These are phyloP conservation scores for Ailurus styani DNA, from an alignment of 2,113 vertebrate species.

Conservation along the genomic window DNA sequence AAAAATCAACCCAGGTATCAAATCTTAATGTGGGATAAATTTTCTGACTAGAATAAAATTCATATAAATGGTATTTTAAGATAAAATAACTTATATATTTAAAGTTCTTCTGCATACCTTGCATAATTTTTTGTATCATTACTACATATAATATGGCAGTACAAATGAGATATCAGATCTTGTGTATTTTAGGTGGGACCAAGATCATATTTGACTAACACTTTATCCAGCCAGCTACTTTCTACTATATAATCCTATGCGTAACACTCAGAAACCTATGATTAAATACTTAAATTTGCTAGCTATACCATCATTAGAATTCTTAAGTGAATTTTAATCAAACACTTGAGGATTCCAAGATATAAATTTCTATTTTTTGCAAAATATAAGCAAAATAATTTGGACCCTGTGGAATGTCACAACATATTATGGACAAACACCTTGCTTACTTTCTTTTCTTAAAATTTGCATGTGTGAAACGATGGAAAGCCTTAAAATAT, in stretches of 20 bases:
- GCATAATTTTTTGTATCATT: not conserved
- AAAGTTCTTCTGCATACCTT: not conserved
- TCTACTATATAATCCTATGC: not conserved
- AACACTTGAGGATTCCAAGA: not conserved
- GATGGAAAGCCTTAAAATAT: not conserved
- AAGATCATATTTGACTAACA: not conserved
- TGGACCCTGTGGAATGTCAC: not conserved
- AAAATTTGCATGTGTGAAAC: not conserved
- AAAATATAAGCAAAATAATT: constrained; percentile 23
- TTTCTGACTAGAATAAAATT: constrained; percentile 32
- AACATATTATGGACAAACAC: not conserved
- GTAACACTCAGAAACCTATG: constrained; percentile 12
- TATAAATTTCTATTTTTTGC: not conserved
- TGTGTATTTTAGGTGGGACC: not conserved
- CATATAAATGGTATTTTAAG: constrained; percentile 5
- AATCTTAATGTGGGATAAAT: not conserved
- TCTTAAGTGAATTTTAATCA: constrained; percentile 12
- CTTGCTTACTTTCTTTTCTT: not conserved
- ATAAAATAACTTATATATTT: not conserved
- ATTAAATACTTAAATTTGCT: not conserved
- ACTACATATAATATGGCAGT: not conserved
- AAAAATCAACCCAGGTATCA: not conserved
- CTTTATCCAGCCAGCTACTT: not conserved
- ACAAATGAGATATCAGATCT: not conserved
- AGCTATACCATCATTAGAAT: not conserved